Percentiles rank a stretch among this genome's conserved stretches.
Evolutionary conservation across 2,797 vertebrate species (phyloP).

Genomic region (Myotis findleyi): DNA sequence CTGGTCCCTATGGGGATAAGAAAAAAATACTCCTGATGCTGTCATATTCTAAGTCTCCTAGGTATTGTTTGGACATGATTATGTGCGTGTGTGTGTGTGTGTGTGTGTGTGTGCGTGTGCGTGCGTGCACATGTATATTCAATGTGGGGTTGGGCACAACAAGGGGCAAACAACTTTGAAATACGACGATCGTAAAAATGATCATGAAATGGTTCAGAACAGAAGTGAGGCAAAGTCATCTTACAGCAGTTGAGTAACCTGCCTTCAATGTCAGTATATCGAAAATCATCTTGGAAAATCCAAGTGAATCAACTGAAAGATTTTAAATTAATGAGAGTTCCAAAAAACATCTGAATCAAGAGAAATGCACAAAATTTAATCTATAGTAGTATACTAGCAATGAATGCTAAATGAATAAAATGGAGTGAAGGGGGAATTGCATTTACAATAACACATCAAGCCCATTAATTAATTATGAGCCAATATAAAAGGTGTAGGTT

Average conservation of each 20-base stretch:
- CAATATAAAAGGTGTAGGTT: background rate
- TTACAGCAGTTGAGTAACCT: background rate
- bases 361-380: background rate
- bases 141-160: background rate
- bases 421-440: background rate
- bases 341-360: background rate
- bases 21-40: background rate
- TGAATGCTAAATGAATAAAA: background rate
- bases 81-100: background rate
- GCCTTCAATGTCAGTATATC: background rate
- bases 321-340: constrained; percentile 21
- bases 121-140: background rate
- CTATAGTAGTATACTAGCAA: background rate
- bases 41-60: background rate
- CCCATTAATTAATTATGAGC: background rate
- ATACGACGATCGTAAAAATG: background rate
- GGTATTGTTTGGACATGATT: background rate
- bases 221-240: background rate
- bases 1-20: background rate
- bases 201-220: background rate
- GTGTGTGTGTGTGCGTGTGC: fast-evolving
- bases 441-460: background rate
- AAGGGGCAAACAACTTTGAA: background rate
- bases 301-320: background rate
- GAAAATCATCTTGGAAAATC: constrained; percentile 7